Evolutionary conservation across 1,140 invertebrate genomes (phyloP), one percentile per base, ranked within the genome.

Genomic region (Achroia grisella): DNA sequence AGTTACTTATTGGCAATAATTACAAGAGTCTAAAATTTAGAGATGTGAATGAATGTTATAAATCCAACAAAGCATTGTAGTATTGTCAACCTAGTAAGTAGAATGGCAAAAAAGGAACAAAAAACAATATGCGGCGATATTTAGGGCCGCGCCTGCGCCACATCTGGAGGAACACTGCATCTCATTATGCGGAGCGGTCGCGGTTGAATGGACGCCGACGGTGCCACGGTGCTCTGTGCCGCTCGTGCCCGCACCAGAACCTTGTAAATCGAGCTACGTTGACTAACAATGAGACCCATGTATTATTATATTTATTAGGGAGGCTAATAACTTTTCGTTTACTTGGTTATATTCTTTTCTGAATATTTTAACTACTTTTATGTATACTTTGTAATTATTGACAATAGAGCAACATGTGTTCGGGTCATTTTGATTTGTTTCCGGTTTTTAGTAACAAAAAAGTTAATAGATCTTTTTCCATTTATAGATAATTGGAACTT

Each of bases 141-240:
- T 63, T 56, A 36, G 59, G 60, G 71, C 64, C 70, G 71, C 77
- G 79, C 65, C 73, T 84, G 80, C 72, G 77, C 63, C 76, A 74
- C 80, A 84, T 84, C 76, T 84, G 80, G 75, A 62, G 62, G 66
- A 72, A 71, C 72, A 73, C 62, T 74, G 77, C 75, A 80, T 78
- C 63, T 77, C 72, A 74, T 83, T 80, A 80, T 75, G 70, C 67
- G 68, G 60, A 69, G 59, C 72, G 59, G 76, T 75, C 71, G 58
- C 75, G 71, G 65, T 56, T 76, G 56, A 68, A 48, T 66, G 71
- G 59, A 39, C 51, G 33, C 28, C 41, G 44, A 10, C 31, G 10
- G 39, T 15, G 45, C 31, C 14, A 29, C 34, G 34, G 42, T 29
- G 33, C 27, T 32, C 30, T 9, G 30, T 32, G 46, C 47, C 55